Percentiles rank a stretch among this genome's conserved stretches.
These are phyloP conservation scores for Hedychridium roseum DNA, from an alignment of 2,888 invertebrate species.

Conservation along the genomic window DNA sequence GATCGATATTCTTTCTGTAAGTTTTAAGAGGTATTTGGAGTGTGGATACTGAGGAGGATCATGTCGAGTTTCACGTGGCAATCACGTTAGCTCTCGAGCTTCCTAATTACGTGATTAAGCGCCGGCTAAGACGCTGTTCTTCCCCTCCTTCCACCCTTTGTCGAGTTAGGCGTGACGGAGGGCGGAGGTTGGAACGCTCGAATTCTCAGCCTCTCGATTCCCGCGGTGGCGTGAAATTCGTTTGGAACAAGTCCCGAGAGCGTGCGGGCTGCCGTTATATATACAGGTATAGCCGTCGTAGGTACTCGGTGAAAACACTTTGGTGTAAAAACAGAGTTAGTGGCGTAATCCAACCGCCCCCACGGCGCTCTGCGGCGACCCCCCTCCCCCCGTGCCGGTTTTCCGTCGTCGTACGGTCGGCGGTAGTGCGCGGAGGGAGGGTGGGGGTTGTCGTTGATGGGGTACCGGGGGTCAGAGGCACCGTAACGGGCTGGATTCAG, in stretches of 20 bases:
- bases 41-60: too few relatives aligned
- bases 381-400: neutral
- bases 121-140: neutral
- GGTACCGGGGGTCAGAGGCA: constrained; percentile 28
- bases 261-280: neutral
- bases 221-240: constrained; percentile 13
- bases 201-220: constrained; percentile 12
- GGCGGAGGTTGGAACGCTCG: neutral
- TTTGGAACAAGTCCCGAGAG: constrained; percentile 10
- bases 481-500: constrained; percentile 39
- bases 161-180: too few relatives aligned
- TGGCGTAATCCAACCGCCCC: constrained; percentile 47
- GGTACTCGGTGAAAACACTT: constrained; percentile 44
- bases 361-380: constrained; percentile 7
- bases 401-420: too few relatives aligned
- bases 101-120: constrained; percentile 11
- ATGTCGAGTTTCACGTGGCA: constrained; percentile 1
- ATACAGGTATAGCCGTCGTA: constrained; percentile 25
- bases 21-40: too few relatives aligned
- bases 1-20: too few relatives aligned
- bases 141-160: neutral
- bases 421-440: constrained; percentile 18
- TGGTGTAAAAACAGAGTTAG: constrained; percentile 53
- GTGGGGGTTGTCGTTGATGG: constrained; percentile 30
- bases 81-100: neutral